Evolutionary conservation across 2,888 invertebrate species (phyloP), one percentile per base, ranked within the genome.

Genomic region (Cyaniris semiargus): DNA sequence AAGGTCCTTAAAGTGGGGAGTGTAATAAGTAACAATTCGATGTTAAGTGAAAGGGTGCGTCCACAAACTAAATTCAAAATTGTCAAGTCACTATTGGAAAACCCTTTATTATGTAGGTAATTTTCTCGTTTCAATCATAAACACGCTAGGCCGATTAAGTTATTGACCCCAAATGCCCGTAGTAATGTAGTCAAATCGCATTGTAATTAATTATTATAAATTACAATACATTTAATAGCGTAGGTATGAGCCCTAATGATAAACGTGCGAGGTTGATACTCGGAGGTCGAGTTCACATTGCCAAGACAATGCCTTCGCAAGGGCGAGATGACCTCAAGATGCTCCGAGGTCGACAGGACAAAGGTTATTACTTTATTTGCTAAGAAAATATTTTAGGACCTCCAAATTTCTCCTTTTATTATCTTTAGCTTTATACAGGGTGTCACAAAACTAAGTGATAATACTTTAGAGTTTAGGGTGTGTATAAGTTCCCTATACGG

Each of bases 281-380:
- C 82, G 77, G 58, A 56, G 81, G 79, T 82, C 81, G 78, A 79
- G 77, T 79, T 78, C 76, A 78, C 76, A 38, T 76, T 58, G 70
- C 21, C 38, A 76, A 80, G 81, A 81, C 82, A 82, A 81, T 80
- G 81, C 77, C 78, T 77, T 77, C 53, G 70, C 80, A 80, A 82
- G 83, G 82, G 78, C 80, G 78, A 76, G 76, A 56, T 79, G 79
- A 81, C 83, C 81, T 79, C 77, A 66, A 56, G 53, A 76, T 78
- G 80, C 78, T 78, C 75, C 78, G 77, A 81, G 82, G 81, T 82
- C 80, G 76, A 80, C 81, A 78, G 80, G 78, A 77, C 81, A 83
- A 83, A 82, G 80, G 78, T 78, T 79, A 76, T 71, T 71, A 27
- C 27, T 53, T 38, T 70, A 75, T 70, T 78, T 77, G 72, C 74